A percentile compares a stretch with the other conserved stretches of the same genome.
Conservation (phyloP, 1,140 invertebrate species). For the Lordiphosa stackelbergi region DNA sequence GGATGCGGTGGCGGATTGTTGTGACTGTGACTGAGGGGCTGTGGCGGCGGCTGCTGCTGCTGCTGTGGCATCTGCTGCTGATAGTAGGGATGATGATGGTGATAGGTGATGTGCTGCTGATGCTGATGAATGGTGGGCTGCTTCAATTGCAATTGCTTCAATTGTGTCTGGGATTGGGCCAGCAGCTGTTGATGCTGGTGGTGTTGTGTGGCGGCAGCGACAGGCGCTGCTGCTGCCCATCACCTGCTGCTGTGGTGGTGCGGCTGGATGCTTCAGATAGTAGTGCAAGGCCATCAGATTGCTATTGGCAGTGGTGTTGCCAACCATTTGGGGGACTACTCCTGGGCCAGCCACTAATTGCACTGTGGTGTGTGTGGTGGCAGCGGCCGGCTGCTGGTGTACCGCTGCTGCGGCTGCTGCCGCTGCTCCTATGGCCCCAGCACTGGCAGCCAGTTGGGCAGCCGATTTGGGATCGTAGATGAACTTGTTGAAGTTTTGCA, state of each 20-base stretch:
- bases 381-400: conserved; percentile 35
- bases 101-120: conserved; percentile 66
- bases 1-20: conserved; percentile 28
- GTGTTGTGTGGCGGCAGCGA: conserved; percentile 28
- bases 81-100: conserved; percentile 71
- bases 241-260: conserved; percentile 30
- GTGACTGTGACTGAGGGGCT: conserved; percentile 32
- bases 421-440: conserved; percentile 53
- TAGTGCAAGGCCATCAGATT: conserved; percentile 74
- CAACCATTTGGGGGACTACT: conserved; percentile 18
- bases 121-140: conserved; percentile 73
- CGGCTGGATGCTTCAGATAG: conserved; percentile 69
- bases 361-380: conserved; percentile 20
- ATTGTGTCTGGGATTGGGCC: conserved; percentile 64
- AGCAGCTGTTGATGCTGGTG: conserved; percentile 54
- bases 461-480: conserved; percentile 72
- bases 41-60: conserved; percentile 29
- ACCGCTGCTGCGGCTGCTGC: conserved; percentile 54
- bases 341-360: conserved; percentile 42
- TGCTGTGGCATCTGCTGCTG: conserved; percentile 52
- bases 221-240: conserved; percentile 12
- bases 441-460: conserved; percentile 62
- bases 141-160: conserved; percentile 69
- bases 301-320: conserved; percentile 42
- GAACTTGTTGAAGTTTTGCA: conserved; percentile 74